Evolutionary conservation across 2,113 vertebrate genomes (phyloP).

Genomic region (Mystacornis crossleyi): DNA sequence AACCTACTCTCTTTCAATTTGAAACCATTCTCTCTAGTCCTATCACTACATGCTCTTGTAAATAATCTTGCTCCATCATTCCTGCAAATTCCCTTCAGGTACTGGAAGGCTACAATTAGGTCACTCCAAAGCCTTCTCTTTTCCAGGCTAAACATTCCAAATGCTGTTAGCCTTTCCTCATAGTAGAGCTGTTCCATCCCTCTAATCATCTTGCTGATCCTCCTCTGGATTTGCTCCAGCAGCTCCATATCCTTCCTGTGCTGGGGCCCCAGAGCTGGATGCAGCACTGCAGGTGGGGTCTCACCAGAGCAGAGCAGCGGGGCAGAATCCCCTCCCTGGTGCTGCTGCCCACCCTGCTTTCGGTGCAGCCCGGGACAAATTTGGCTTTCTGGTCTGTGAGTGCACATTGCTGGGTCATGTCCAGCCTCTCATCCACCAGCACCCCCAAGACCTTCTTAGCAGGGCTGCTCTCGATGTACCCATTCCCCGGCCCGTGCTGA

Average conservation of each 20-base stretch:
- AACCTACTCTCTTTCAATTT: neutral
- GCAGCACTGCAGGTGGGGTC: fast-evolving
- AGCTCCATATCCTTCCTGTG: too few relatives aligned
- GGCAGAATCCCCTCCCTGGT: neutral
- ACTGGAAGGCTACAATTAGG: neutral
- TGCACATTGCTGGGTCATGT: neutral
- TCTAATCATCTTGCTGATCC: neutral
- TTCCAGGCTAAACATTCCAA: neutral
- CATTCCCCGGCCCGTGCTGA: neutral
- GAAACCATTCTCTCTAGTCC: fast-evolving
- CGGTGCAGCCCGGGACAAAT: fast-evolving
- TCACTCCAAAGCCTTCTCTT: neutral
- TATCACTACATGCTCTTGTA: neutral
- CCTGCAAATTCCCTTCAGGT: neutral
- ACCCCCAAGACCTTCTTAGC: fast-evolving
- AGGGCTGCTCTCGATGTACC: fast-evolving
- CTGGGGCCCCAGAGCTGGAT: neutral
- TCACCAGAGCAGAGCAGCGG: neutral
- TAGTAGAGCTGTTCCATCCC: neutral
- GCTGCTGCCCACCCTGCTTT: fast-evolving
- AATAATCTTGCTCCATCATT: neutral
- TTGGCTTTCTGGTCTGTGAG: neutral
- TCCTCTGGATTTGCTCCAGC: fast-evolving
- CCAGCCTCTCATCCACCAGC: neutral
- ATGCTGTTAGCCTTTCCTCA: neutral